Percentiles rank a stretch among this genome's conserved stretches.
These are phyloP conservation scores for Zapornia atra DNA, from an alignment of 2,113 vertebrate species.

Conservation along the genomic window DNA sequence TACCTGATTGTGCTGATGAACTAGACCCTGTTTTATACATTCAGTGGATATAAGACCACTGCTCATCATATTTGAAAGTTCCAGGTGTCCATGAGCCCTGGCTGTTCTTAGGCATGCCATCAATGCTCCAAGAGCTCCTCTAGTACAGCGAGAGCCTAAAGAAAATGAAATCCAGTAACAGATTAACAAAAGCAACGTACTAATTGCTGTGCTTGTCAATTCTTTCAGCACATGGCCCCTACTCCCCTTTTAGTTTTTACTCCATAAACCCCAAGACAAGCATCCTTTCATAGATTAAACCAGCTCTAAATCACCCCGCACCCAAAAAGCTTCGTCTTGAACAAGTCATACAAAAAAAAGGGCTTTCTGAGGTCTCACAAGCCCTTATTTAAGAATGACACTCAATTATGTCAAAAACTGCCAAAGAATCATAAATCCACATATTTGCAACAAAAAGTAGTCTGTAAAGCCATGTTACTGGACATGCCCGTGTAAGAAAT, in stretches of 20 bases:
- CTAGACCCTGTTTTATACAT: constrained; percentile 84
- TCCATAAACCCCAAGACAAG: not conserved
- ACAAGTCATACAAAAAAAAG: not conserved
- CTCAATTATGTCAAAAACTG: not conserved
- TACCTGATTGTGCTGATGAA: constrained; percentile 94
- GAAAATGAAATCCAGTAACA: not conserved
- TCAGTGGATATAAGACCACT: constrained; percentile 80
- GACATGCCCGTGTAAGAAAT: not conserved
- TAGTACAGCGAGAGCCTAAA: constrained; percentile 73
- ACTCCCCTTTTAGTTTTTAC: not conserved
- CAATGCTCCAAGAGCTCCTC: constrained; percentile 88
- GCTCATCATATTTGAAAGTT: constrained; percentile 76
- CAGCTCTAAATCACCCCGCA: not conserved
- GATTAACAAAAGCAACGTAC: not conserved
- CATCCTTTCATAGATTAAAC: not conserved
- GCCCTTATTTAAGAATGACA: not conserved
- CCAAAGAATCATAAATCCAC: not conserved
- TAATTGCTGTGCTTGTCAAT: not conserved
- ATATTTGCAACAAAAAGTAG: not conserved
- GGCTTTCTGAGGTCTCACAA: not conserved
- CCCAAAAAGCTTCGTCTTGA: not conserved
- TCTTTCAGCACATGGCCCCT: not conserved
- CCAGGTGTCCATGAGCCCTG: constrained; percentile 86
- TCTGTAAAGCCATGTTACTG: not conserved
- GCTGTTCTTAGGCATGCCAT: constrained; percentile 93